A percentile compares a stretch with the other conserved stretches of the same genome.
Evolutionary conservation across 1,140 invertebrate species (phyloP).

Genomic region (Littorina saxatilis): DNA sequence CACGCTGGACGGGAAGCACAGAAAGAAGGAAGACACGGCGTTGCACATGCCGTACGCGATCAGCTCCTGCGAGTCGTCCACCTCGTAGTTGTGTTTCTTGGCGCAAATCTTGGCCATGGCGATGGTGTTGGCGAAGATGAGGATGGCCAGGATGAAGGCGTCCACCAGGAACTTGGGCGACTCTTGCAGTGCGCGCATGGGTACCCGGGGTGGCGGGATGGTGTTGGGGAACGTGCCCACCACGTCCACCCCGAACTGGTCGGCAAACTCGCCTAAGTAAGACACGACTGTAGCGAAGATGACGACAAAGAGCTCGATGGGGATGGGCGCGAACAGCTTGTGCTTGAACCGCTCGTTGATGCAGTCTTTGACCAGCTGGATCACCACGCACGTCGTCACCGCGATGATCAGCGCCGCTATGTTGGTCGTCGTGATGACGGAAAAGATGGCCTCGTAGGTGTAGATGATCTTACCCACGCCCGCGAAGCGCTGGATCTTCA

Average conservation of each 20-base stretch:
- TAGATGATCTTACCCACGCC: slow-evolving; percentile 71
- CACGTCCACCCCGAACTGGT: slow-evolving; percentile 72
- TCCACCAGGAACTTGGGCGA: slow-evolving; percentile 65
- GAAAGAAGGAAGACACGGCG: slow-evolving; percentile 76
- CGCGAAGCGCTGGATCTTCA: slow-evolving; percentile 72
- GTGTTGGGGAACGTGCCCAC: slow-evolving; percentile 76
- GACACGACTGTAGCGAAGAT: slow-evolving; percentile 74
- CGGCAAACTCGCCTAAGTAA: slow-evolving; percentile 69
- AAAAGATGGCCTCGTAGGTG: slow-evolving; percentile 68
- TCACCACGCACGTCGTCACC: slow-evolving; percentile 82
- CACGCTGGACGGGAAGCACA: slow-evolving; percentile 83
- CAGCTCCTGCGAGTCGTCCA: slow-evolving; percentile 77
- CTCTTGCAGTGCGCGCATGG: slow-evolving; percentile 57
- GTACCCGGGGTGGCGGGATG: slow-evolving; percentile 64
- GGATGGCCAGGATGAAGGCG: slow-evolving; percentile 72
- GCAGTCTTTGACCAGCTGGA: slow-evolving; percentile 87
- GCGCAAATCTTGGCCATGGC: slow-evolving; percentile 78
- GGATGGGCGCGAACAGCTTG: slow-evolving; percentile 84
- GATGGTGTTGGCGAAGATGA: slow-evolving; percentile 76
- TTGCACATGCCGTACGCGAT: slow-evolving; percentile 78
- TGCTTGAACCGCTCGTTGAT: slow-evolving; percentile 87
- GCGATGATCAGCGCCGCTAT: slow-evolving; percentile 81
- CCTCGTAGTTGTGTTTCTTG: slow-evolving; percentile 75
- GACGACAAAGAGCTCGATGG: slow-evolving; percentile 91
- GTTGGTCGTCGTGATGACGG: slow-evolving; percentile 70